Evolutionary conservation across 1,140 invertebrate genomes (phyloP), one percentile per base, ranked within the genome.

Genomic region (Papilio polyxenes): DNA sequence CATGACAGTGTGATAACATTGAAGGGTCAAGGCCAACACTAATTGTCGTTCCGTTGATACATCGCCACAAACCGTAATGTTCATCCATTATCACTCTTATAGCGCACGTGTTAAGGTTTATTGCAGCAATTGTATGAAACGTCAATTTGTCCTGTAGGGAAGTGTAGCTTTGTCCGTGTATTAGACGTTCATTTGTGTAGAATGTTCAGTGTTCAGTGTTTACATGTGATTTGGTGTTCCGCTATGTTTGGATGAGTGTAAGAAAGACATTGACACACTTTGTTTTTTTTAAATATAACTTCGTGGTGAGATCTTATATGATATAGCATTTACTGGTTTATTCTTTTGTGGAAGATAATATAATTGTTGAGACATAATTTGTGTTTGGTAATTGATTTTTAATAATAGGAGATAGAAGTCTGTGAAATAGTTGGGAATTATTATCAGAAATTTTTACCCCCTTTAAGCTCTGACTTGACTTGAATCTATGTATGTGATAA

Each of bases 1-100:
- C 1, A 20, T 23, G 23, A 15, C 59, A 23, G 59, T 31, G 31
- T 31, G 31, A 56, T 56, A 56, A 69, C 65, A 69, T 69, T 69
- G 0, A 13, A 15, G 23, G 65, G 10, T 37, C 65, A 69, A 69
- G 65, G 65, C 3, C 13, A 37, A 69, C 65, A 15, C 65, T 69
- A 69, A 69, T 69, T 69, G 65, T 69, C 6, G 65, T 37, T 15
- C 65, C 11, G 20, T 23, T 17, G 56, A n/a, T 17, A 59, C 62
- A 65, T 65, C 31, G 11, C 31, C 65, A 37, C 65, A 69, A 69
- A 69, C 65, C 23, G 23, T 69, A 69, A 69, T 31, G 65, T 23
- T 69, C 15, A 31, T 37, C 65, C 9, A 69, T 69, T 69, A 31
- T 15, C 23, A 37, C 23, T 3, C 65, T 13, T 69, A 69, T 69